These are phyloP conservation scores for Asobara japonica DNA, from an alignment of 1,140 invertebrate genomes.

Conservation along the genomic window DNA sequence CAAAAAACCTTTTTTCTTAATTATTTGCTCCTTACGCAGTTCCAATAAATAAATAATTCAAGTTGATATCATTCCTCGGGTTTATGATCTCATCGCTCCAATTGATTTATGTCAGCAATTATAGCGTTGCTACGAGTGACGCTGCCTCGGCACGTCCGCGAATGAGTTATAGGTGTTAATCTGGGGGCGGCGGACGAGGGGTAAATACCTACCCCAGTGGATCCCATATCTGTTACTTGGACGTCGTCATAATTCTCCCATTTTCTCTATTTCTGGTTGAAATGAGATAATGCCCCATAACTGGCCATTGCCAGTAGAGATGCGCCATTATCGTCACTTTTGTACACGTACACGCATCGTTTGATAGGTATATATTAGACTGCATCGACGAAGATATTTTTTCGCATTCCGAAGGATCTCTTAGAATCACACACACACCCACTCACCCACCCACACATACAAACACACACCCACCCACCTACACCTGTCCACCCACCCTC, in stretches of 20 bases:
- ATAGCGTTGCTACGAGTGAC: constrained; percentile 64
- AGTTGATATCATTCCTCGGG: constrained; percentile 45
- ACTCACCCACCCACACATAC: no score
- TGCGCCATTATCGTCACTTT: no score
- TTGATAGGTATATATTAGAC: no score
- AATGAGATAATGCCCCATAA: background rate
- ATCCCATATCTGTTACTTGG: constrained; percentile 5
- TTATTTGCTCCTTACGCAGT: background rate
- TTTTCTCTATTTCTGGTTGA: background rate
- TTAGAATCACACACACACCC: no score
- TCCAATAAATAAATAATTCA: background rate
- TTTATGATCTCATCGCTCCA: constrained; percentile 67
- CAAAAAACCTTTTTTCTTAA: no score
- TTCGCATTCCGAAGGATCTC: no score
- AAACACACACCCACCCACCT: no score
- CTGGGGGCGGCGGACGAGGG: constrained; percentile 40
- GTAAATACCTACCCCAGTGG: constrained; percentile 3
- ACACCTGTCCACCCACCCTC: no score
- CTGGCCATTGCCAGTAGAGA: no score
- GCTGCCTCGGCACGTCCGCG: constrained; percentile 52
- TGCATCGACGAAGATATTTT: no score
- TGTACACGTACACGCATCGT: no score
- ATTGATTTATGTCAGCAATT: constrained; percentile 69
- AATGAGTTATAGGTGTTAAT: constrained; percentile 66
- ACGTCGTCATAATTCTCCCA: background rate